Evolutionary conservation across 2,113 vertebrate species (phyloP).

Genomic region (Electrona antarctica): DNA sequence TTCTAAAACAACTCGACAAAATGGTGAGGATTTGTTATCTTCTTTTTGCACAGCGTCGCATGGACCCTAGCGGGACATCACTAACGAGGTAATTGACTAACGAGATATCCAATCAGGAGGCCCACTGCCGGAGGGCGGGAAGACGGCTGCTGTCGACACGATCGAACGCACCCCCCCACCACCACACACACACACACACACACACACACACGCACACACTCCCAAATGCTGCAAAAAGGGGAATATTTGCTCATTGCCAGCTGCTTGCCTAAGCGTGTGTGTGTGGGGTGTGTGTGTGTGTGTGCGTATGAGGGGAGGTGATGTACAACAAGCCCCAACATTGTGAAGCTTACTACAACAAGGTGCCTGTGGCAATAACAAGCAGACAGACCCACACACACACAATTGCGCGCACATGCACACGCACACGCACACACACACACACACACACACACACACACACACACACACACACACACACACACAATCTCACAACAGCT

Average conservation of each 20-base stretch:
- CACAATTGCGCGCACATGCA: too few species aligned
- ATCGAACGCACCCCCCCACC: constrained; percentile 38
- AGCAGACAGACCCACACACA: constrained; percentile 5
- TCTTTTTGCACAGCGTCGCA: constrained; percentile 25
- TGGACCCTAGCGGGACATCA: constrained; percentile 38
- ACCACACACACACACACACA: constrained; percentile 20
- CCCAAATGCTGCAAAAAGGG: constrained; percentile 30
- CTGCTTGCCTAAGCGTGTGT: constrained; percentile 52
- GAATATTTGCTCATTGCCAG: constrained; percentile 69
- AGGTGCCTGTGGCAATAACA: constrained; percentile 50
- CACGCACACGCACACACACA: too few species aligned
- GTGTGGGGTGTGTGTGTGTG: constrained; percentile 21
- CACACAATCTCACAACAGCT: constrained; percentile 14
- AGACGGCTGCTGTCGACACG: constrained; percentile 53
- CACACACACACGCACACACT: constrained; percentile 12
- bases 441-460: background rate
- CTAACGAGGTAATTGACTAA: constrained; percentile 68
- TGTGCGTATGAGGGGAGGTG: constrained; percentile 33
- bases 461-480: background rate
- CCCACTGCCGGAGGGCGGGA: constrained; percentile 50
- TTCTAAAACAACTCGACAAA: constrained; percentile 23
- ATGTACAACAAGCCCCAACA: constrained; percentile 52
- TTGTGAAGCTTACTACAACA: constrained; percentile 46
- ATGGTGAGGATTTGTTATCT: background rate
- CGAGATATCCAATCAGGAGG: constrained; percentile 66